A percentile compares a stretch with the other conserved stretches of the same genome.
Evolutionary conservation across 2,113 vertebrate genomes (phyloP).

Genomic region (Cyprinus carpio): DNA sequence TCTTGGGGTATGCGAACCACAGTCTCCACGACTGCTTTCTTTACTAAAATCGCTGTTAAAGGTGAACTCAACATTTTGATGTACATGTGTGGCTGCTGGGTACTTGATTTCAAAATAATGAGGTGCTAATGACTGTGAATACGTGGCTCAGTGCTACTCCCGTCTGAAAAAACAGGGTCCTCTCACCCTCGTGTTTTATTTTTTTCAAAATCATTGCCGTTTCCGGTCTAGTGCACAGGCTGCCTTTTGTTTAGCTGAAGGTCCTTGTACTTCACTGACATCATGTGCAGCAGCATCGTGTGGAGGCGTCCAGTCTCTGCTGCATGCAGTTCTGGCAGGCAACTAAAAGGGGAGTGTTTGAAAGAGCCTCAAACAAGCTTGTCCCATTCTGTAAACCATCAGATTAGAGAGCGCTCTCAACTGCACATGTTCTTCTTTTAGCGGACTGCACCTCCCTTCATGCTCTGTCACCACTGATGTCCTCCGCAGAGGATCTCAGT

Average conservation of each 20-base stretch:
- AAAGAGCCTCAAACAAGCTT: constrained; percentile 48
- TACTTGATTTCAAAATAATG: constrained; percentile 61
- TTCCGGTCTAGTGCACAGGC: constrained; percentile 74
- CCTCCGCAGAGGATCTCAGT: background rate
- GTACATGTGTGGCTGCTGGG: constrained; percentile 50
- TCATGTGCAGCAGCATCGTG: constrained; percentile 67
- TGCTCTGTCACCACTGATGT: constrained; percentile 9
- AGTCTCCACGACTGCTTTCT: background rate
- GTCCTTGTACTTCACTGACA: constrained; percentile 73
- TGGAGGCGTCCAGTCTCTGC: constrained; percentile 64
- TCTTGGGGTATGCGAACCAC: background rate
- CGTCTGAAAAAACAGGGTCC: constrained; percentile 63
- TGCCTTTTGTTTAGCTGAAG: constrained; percentile 75
- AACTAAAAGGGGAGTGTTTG: constrained; percentile 38
- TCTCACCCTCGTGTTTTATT: constrained; percentile 52
- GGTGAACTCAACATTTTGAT: constrained; percentile 9
- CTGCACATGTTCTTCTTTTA: constrained; percentile 47
- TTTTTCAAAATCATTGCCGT: constrained; percentile 57
- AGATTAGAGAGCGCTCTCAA: constrained; percentile 51
- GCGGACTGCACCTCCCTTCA: constrained; percentile 21
- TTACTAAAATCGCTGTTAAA: constrained; percentile 1
- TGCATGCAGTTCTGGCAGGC: constrained; percentile 74
- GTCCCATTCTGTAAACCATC: constrained; percentile 51
- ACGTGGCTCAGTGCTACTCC: constrained; percentile 62
- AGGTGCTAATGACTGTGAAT: constrained; percentile 74